Percentiles rank a stretch among this genome's conserved stretches.
Evolutionary conservation across 2,888 invertebrate genomes (phyloP).

Genomic region (Drosophila putrida): DNA sequence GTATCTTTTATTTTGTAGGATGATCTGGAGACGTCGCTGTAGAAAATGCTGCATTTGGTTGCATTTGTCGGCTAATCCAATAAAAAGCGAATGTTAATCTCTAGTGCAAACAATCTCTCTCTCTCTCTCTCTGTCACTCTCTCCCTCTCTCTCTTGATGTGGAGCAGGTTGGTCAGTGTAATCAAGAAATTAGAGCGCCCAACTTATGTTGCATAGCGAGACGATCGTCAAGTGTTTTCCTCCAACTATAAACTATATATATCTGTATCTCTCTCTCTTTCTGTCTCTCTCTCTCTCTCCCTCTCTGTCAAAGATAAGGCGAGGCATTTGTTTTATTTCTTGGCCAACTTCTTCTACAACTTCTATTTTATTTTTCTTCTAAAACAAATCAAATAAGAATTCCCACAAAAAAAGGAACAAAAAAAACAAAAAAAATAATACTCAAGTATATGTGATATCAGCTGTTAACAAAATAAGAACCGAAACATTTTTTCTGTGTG

Average conservation of each 20-base stretch:
- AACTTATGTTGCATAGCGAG: slow-evolving; percentile 3
- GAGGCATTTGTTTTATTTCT: slow-evolving; percentile 47
- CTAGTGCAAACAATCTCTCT: slow-evolving; percentile 51
- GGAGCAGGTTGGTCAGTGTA: slow-evolving; percentile 51
- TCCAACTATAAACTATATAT: background rate
- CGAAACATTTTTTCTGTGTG: slow-evolving; percentile 32
- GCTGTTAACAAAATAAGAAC: slow-evolving; percentile 52
- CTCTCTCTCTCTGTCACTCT: background rate
- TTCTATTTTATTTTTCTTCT: slow-evolving; percentile 13
- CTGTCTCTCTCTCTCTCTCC: background rate
- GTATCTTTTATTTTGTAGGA: background rate
- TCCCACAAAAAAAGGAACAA: slow-evolving; percentile 41
- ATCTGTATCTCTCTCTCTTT: slow-evolving; percentile 1
- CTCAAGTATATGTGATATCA: slow-evolving; percentile 58
- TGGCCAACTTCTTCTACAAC: slow-evolving; percentile 36
- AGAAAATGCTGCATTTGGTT: slow-evolving; percentile 44
- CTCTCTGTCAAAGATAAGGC: slow-evolving; percentile 35
- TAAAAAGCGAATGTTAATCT: slow-evolving; percentile 60
- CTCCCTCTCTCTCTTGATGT: slow-evolving; percentile 4
- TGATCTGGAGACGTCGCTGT: background rate
- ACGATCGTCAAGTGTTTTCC: slow-evolving; percentile 39
- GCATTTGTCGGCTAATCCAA: slow-evolving; percentile 46
- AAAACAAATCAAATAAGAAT: slow-evolving; percentile 63
- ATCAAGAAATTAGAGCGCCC: slow-evolving; percentile 74
- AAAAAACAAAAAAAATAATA: slow-evolving; percentile 15